A percentile compares a stretch with the other conserved stretches of the same genome.
phyloP scores from a whole-genome alignment of 2,797 vertebrate genomes.

The Acipenser ruthenus region DNA sequence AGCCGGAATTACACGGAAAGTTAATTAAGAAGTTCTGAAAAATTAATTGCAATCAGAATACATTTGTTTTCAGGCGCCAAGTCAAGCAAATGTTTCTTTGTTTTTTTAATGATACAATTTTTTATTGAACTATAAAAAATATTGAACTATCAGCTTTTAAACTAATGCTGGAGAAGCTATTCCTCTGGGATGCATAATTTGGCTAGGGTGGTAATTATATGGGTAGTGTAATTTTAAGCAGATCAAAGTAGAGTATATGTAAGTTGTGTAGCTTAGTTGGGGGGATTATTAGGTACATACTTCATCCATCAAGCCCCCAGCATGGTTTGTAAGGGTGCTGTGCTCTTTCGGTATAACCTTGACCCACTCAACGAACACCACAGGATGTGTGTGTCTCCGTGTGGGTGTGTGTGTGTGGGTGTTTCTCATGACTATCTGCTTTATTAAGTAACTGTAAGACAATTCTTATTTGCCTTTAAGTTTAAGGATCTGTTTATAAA shows the following conservation, averaged over 20 bases:
- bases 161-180: constrained; percentile 14
- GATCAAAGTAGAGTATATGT: background rate
- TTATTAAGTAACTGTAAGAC: too few species aligned
- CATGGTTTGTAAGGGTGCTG: too few species aligned
- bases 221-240: background rate
- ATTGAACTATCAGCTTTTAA: background rate
- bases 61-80: constrained; percentile 26
- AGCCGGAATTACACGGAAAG: constrained; percentile 39
- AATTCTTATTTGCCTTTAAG: too few species aligned
- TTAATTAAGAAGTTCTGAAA: constrained; percentile 42
- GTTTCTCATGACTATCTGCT: too few species aligned
- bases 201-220: background rate
- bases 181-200: background rate
- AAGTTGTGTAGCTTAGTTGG: too few species aligned
- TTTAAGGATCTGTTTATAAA: too few species aligned
- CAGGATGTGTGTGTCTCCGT: too few species aligned
- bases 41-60: constrained; percentile 42
- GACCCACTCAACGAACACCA: too few species aligned
- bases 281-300: too few species aligned
- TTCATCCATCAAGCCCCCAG: too few species aligned
- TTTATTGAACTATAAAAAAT: background rate
- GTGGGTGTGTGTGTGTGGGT: too few species aligned
- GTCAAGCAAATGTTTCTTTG: background rate
- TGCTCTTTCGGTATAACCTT: too few species aligned
- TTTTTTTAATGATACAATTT: background rate